phyloP scores from a whole-genome alignment of 2,797 vertebrate genomes.

The Hyperoplus immaculatus region DNA sequence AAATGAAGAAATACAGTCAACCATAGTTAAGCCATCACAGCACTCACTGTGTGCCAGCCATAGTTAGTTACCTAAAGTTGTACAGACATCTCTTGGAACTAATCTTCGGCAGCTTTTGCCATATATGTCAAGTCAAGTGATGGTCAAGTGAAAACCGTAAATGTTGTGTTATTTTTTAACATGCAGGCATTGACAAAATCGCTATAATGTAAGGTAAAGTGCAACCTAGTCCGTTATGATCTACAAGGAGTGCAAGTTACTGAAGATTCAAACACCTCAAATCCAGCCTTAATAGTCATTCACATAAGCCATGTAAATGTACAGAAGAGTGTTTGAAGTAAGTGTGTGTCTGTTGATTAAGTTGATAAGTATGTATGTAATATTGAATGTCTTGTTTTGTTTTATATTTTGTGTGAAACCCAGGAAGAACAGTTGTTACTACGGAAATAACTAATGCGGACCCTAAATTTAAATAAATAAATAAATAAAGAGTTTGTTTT shows the following conservation, averaged over 20 bases:
- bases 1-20: conserved; percentile 13
- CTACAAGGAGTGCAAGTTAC: not conserved
- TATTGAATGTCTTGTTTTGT: conserved; percentile 5
- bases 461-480: no score
- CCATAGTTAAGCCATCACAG: conserved; percentile 7
- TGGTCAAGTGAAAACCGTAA: not conserved
- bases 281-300: conserved; percentile 2
- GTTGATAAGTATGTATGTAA: no score
- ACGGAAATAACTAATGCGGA: no score
- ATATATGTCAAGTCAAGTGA: conserved; percentile 7
- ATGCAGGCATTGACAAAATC: conserved; percentile 47
- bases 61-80: conserved; percentile 22
- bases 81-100: conserved; percentile 6
- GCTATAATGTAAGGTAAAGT: conserved; percentile 20
- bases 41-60: conserved; percentile 28
- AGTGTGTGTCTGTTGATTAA: not conserved
- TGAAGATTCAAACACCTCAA: conserved; percentile 21
- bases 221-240: conserved; percentile 2
- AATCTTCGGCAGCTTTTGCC: not conserved
- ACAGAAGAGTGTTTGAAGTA: not conserved
- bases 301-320: not conserved
- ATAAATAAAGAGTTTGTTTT: not conserved
- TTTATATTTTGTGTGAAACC: no score
- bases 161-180: conserved; percentile 15
- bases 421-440: no score